phyloP scores from a whole-genome alignment of 2,888 invertebrate genomes.

The Erebia aethiops region DNA sequence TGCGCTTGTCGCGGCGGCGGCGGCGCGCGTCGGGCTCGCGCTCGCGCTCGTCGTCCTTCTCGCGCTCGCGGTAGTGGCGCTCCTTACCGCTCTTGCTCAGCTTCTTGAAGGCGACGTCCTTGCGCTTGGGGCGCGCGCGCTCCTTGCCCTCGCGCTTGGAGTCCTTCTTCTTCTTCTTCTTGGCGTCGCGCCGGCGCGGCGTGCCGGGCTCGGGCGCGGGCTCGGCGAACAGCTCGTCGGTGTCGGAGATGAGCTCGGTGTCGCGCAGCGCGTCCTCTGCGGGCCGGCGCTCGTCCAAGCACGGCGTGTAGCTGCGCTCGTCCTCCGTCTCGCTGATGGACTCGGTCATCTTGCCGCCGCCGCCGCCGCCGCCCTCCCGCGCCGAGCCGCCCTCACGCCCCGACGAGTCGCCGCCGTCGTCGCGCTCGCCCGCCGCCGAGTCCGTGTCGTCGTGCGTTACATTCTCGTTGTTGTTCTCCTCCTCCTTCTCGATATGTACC shows the following conservation, averaged over 20 bases:
- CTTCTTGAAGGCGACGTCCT: constrained; percentile 89
- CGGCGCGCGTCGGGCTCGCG: constrained; percentile 57
- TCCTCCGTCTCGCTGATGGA: constrained; percentile 85
- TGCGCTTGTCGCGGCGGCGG: constrained; percentile 83
- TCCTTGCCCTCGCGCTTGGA: constrained; percentile 59
- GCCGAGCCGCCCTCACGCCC: background rate
- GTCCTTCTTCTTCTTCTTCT: constrained; percentile 48
- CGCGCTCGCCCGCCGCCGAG: constrained; percentile 23
- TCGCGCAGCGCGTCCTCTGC: constrained; percentile 79
- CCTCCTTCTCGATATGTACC: constrained; percentile 30
- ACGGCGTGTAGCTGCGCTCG: constrained; percentile 88
- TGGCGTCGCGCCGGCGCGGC: constrained; percentile 69
- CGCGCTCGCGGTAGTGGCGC: constrained; percentile 89
- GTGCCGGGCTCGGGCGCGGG: constrained; percentile 69
- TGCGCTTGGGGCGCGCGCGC: constrained; percentile 62
- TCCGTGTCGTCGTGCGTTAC: background rate
- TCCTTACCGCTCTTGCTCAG: constrained; percentile 90
- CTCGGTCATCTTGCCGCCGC: constrained; percentile 75
- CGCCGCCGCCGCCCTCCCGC: constrained; percentile 38
- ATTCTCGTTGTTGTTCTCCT: constrained; percentile 26
- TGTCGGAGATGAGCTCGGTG: constrained; percentile 89
- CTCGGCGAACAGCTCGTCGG: constrained; percentile 86
- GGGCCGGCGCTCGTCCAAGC: constrained; percentile 86
- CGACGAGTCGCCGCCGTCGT: constrained; percentile 31
- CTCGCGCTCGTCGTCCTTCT: constrained; percentile 58